A percentile compares a stretch with the other conserved stretches of the same genome.
phyloP scores from a whole-genome alignment of 2,888 invertebrate genomes.

The Malachius bipustulatus region DNA sequence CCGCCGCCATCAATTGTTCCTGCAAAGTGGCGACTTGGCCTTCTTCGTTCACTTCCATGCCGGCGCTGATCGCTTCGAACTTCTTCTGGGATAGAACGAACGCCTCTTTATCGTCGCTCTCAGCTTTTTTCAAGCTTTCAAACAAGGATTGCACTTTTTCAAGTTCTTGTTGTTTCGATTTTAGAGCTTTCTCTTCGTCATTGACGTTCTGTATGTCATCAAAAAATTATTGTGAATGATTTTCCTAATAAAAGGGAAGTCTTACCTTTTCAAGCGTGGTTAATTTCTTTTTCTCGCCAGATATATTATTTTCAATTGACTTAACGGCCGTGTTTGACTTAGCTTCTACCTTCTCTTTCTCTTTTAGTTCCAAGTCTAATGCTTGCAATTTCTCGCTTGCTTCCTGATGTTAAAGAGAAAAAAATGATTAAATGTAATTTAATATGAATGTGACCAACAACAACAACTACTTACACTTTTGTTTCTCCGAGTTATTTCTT shows the following conservation, averaged over 20 bases:
- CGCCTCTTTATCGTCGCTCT: conserved; percentile 53
- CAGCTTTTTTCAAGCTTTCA: conserved; percentile 53
- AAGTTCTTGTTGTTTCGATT: conserved; percentile 48
- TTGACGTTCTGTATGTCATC: conserved; percentile 46
- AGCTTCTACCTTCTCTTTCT: conserved; percentile 55
- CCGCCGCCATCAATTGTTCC: conserved; percentile 76
- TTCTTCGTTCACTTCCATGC: conserved; percentile 64
- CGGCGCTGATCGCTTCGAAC: conserved; percentile 75
- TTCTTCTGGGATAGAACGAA: conserved; percentile 62
- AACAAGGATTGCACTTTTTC: conserved; percentile 51
- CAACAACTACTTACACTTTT: conserved; percentile 47
- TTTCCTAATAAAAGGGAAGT: too few relatives aligned
- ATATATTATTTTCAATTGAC: conserved; percentile 51
- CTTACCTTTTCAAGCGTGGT: conserved; percentile 46
- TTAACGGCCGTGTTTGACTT: conserved; percentile 50
- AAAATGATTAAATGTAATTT: neutral
- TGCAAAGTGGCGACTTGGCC: conserved; percentile 75
- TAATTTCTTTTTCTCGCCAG: conserved; percentile 56
- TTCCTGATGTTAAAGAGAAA: conserved; percentile 40
- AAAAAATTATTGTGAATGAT: conserved; percentile 8
- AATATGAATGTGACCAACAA: conserved; percentile 6
- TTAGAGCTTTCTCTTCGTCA: conserved; percentile 54
- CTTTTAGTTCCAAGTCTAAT: conserved; percentile 52
- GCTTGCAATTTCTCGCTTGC: conserved; percentile 50
- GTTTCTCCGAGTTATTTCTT: conserved; percentile 49